Conservation (phyloP, 2,888 invertebrate genomes). For the Cyrtodaria siliqua region DNA sequence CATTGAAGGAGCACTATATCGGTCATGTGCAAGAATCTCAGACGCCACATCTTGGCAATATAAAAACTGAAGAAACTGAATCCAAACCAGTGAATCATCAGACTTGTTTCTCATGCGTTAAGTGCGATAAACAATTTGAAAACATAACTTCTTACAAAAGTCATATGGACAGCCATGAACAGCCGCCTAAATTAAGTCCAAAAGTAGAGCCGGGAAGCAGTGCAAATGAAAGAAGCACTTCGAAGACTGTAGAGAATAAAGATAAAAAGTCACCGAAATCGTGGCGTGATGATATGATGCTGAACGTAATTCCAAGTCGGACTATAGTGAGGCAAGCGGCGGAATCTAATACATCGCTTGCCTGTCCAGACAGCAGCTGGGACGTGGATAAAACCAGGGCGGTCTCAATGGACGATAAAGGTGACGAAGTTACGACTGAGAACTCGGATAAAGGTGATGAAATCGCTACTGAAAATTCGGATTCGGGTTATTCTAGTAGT, state of each 20-base stretch:
- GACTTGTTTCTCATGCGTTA: conserved; percentile 32
- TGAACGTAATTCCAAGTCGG: conserved; percentile 48
- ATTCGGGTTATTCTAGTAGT: conserved; percentile 42
- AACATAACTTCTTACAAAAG: conserved; percentile 9
- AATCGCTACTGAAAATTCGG: conserved; percentile 4
- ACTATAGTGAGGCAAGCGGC: conserved; percentile 67
- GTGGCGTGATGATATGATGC: conserved; percentile 2
- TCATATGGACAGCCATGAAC: conserved; percentile 14
- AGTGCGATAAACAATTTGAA: conserved; percentile 38
- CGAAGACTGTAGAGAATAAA: not conserved
- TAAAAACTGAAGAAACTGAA: conserved; percentile 17
- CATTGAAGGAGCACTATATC: conserved; percentile 65
- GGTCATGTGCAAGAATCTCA: conserved; percentile 52
- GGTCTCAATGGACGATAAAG: conserved; percentile 13
- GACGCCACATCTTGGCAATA: not conserved
- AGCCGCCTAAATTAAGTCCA: conserved; percentile 16
- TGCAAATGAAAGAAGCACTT: not conserved
- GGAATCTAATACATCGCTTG: conserved; percentile 71
- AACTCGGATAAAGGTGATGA: conserved; percentile 5
- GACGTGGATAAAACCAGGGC: conserved; percentile 54
- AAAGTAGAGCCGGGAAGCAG: not conserved
- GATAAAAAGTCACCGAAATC: not conserved
- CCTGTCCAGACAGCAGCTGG: conserved; percentile 78
- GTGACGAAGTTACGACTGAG: not conserved
- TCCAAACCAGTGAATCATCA: conserved; percentile 9